These are phyloP conservation scores for Ptychobarbus kaznakovi DNA, from an alignment of 2,797 vertebrate species.

Conservation along the genomic window DNA sequence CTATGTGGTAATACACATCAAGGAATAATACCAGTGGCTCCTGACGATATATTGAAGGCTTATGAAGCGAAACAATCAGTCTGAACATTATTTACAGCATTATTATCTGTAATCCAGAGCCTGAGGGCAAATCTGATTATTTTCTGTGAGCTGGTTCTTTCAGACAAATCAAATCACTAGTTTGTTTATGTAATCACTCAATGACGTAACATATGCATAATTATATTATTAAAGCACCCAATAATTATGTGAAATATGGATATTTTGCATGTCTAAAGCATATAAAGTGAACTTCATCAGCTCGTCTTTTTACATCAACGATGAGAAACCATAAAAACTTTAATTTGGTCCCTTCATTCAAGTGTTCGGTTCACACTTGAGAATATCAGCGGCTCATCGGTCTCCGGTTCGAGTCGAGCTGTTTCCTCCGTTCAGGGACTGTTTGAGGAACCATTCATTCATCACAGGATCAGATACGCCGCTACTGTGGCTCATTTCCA, in stretches of 20 bases:
- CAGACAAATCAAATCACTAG: no score
- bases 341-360: no score
- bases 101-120: not conserved
- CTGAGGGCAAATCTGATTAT: not conserved
- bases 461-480: no score
- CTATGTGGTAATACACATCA: not conserved
- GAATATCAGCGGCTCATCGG: no score
- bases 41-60: not conserved
- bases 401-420: no score
- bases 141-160: not conserved
- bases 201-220: not conserved
- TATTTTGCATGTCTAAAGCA: not conserved
- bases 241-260: not conserved
- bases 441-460: no score
- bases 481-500: no score
- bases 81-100: not conserved
- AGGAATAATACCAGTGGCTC: not conserved
- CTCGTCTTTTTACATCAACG: not conserved
- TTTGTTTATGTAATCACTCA: not conserved
- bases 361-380: no score
- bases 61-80: not conserved
- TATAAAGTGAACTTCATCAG: not conserved
- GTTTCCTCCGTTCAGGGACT: no score
- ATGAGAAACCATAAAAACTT: no score
- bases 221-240: not conserved